Evolutionary conservation across 2,888 invertebrate species (phyloP), one percentile per base, ranked within the genome.

Genomic region (Tiliacea citrago): DNA sequence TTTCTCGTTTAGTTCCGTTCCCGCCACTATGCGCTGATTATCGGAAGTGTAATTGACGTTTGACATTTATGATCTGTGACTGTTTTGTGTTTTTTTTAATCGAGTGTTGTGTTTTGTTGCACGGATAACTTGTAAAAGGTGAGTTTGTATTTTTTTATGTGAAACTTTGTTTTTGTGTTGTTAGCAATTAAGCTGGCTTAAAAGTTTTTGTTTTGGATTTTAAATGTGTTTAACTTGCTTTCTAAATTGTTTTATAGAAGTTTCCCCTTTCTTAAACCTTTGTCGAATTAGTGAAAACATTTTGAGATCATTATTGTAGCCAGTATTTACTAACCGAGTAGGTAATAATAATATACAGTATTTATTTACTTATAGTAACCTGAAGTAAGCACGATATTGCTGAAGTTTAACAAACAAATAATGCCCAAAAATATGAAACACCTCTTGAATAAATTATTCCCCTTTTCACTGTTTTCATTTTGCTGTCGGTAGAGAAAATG

Each of bases 11-110:
- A 67, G 83, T 85, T 84, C 83, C 75, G 80, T 87, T 87, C 88
- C 87, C 87, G 87, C 87, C 85, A 87, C 76, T 82, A 88, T 86
- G 85, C 77, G 81, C 77, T 77, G 73, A 76, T 81, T 83, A 74
- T 88, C 87, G 87, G 88, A 87, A 87, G 87, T 87, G 82, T 87
- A 87, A 82, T 88, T 87, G 87, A 87, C 87, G 85, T 87, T 87
- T 87, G 85, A 87, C 83, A 82, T 88, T 87, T 83, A 83, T 85
- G 61, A 83, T 81, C 85, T 82, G 88, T 88, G 83, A 85, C 79
- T 83, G 75, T 85, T 84, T 66, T 75, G 83, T 86, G 84, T 75
- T 78, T 77, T 86, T 80, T 84, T 86, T 86, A 81, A 84, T 78
- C 65, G 72, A 76, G 79, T 85, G 85, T 85, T 83, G 82, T 85